Evolutionary conservation across 2,888 invertebrate species (phyloP), one percentile per base, ranked within the genome.

Genomic region (Leptinotarsa rubiginosa): DNA sequence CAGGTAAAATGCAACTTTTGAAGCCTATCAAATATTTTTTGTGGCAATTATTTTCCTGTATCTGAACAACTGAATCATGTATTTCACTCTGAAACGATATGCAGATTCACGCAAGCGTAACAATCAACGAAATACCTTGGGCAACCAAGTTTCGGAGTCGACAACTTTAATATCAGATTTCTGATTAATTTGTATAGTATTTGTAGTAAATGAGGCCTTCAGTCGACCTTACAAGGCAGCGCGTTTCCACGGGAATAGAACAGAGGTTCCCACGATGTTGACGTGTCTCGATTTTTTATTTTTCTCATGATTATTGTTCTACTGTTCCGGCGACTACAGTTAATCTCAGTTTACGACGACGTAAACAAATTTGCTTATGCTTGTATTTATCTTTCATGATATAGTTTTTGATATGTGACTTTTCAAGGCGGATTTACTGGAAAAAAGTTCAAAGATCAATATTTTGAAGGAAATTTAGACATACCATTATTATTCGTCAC

Each of bases 201-300:
- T 25, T 13, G 65, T 65, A 69, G 73, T 69, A 69, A 73, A 65
- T 49, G 31, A 78, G 78, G 75, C 79, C 78, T 81, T 80, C 77
- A 50, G n/a, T 74, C 81, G 81, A 78, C 82, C 82, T 82, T 82
- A 81, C 81, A 82, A 82, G 82, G 81, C 80, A 81, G 79, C 82
- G 81, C 70, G 79, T 80, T 82, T 82, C 79, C 81, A 82, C 81
- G 80, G 80, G 81, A 81, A 81, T 76, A 74, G 77, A 79, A 73
- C 81, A 80, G 64, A 65, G 52, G 59, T 81, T 81, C 81, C 79
- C 82, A 81, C 82, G 80, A 70, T 76, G 25, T 62, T 77, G 78
- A 79, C 69, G 73, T 56, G 69, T 73, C 15, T 59, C 15, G 59
- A 59, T 25, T 59, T 72, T 73, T 73, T 69, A 69, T 65, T 54